Conservation (phyloP, 2,797 vertebrate genomes). For the Xerus rutilus region DNA sequence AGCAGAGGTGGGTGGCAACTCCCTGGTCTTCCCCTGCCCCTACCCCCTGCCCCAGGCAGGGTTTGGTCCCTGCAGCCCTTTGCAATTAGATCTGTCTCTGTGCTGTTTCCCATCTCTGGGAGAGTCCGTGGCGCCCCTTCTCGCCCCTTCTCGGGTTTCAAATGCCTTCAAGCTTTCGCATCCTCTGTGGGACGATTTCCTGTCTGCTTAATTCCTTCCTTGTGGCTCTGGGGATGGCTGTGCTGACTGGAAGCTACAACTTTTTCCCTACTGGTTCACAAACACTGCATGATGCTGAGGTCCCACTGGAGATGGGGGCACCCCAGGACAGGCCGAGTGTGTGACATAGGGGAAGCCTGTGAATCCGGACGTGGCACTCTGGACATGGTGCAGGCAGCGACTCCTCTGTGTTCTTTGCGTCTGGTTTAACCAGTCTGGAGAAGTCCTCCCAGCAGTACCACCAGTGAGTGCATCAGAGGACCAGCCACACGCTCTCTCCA, state of each 20-base stretch:
- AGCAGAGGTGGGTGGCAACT: accelerated
- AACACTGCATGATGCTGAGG: neutral
- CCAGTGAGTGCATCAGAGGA: neutral
- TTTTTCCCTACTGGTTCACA: neutral
- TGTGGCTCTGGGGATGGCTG: neutral
- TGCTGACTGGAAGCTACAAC: neutral
- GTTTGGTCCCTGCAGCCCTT: neutral
- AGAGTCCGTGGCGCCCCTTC: neutral
- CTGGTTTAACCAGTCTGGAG: neutral
- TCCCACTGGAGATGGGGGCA: neutral
- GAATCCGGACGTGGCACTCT: too few species aligned
- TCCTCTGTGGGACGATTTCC: conserved; percentile 49
- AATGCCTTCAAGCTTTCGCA: neutral
- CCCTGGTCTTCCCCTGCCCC: too few species aligned
- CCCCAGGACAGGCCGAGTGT: neutral
- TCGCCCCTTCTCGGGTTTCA: conserved; percentile 60
- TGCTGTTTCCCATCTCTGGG: neutral
- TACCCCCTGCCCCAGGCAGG: neutral
- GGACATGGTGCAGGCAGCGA: too few species aligned
- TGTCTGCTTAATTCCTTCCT: conserved; percentile 58
- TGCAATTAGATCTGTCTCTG: neutral
- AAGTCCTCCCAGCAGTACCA: neutral
- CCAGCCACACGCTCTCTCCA: neutral
- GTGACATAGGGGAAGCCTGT: neutral
- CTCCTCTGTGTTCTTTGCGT: too few species aligned